A percentile compares a stretch with the other conserved stretches of the same genome.
phyloP scores from a whole-genome alignment of 1,140 invertebrate species.

The Laupala kohalensis region DNA sequence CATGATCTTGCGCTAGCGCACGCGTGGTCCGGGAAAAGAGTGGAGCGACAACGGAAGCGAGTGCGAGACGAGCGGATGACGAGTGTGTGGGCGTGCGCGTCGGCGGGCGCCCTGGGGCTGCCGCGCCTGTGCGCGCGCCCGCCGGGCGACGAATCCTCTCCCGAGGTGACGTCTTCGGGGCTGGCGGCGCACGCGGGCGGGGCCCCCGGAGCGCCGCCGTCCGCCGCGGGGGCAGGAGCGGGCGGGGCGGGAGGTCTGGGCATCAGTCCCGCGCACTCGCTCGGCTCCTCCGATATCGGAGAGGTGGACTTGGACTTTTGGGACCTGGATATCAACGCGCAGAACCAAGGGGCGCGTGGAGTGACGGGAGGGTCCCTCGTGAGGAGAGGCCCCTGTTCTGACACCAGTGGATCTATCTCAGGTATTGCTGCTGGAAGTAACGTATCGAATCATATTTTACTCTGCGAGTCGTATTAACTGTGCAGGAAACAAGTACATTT shows the following conservation, averaged over 20 bases:
- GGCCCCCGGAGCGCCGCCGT: slow-evolving; percentile 17
- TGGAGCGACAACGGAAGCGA: too few species aligned
- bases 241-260: slow-evolving; percentile 16
- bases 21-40: neutral
- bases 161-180: slow-evolving; percentile 55
- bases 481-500: too few species aligned
- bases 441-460: too few species aligned
- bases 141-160: slow-evolving; percentile 50
- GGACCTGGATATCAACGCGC: slow-evolving; percentile 47
- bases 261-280: slow-evolving; percentile 49
- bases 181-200: slow-evolving; percentile 21
- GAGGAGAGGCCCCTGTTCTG: slow-evolving; percentile 22
- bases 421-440: slow-evolving; percentile 24
- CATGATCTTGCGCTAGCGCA: neutral
- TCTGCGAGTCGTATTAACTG: too few species aligned
- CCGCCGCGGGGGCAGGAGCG: slow-evolving; percentile 20
- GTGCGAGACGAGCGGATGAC: neutral
- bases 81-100: neutral
- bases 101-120: neutral
- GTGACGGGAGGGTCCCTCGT: slow-evolving; percentile 22
- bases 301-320: slow-evolving; percentile 68
- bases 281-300: slow-evolving; percentile 46
- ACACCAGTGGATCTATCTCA: slow-evolving; percentile 32
- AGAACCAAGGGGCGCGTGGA: slow-evolving; percentile 23
- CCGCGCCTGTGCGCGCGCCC: neutral